Evolutionary conservation across 2,113 vertebrate genomes (phyloP).

Genomic region (Felis catus): DNA sequence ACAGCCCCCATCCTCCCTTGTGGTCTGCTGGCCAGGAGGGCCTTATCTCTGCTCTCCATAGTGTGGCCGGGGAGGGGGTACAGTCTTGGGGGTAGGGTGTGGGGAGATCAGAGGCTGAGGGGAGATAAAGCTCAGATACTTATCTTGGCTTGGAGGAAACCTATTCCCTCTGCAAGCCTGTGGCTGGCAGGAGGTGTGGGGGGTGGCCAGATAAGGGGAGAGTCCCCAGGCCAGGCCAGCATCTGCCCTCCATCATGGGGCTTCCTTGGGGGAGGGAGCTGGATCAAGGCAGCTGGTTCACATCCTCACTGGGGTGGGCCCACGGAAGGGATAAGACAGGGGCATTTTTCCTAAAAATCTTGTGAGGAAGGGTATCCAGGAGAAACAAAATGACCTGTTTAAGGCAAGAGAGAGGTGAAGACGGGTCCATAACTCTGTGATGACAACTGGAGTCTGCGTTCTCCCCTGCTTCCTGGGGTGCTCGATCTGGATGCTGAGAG

Average conservation of each 20-base stretch:
- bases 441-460: background rate
- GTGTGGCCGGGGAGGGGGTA: background rate
- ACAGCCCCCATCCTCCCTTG: background rate
- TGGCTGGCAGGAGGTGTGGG: background rate
- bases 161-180: background rate
- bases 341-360: background rate
- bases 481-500: background rate
- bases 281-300: background rate
- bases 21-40: background rate
- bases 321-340: background rate
- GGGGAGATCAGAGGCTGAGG: background rate
- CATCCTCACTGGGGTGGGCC: background rate
- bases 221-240: background rate
- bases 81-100: background rate
- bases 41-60: constrained; percentile 35
- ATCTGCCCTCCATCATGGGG: background rate
- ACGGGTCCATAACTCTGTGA: background rate
- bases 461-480: background rate
- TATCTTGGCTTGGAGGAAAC: constrained; percentile 57
- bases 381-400: background rate
- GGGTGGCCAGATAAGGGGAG: background rate
- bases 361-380: background rate
- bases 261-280: background rate
- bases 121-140: constrained; percentile 43
- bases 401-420: background rate